Base-by-base conservation (phyloP, 2,113 vertebrate genomes). In the Tyrannus savana region DNA sequence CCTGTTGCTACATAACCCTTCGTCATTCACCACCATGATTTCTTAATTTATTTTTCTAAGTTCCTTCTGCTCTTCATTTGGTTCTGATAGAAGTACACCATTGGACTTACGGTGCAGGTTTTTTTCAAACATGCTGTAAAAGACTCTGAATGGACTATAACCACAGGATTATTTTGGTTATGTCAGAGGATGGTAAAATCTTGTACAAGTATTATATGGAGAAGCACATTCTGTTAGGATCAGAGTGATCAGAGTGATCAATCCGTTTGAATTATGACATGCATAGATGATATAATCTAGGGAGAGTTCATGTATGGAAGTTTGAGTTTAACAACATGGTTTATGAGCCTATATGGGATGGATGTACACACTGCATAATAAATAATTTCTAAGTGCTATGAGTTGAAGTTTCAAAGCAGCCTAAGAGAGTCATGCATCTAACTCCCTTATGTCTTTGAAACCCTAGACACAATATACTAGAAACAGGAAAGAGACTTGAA, bases 391-490 rank as follows among this genome's bases (percentile, higher is more conserved):
- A 73, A 87, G n/a, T 60, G 44, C 41, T 83, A 42, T 0, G 2
- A 88, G 31, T 18, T 93, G 80, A 72, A 74, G 77, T 87, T 93
- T 92, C 76, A 72, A 92, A 96, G 73, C 88, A 89, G 64, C 49
- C 85, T 93, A 82, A 93, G n/a, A 89, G 82, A 95, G 80, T 87
- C 80, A 84, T 81, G 83, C 37, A 78, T 93, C 82, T 90, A 68
- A 87, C 47, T 96, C 85, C 83, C 72, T 78, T 49, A 94, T 6
- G 80, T 28, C 72, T 96, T 82, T 93, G 80, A 92, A 94, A 81
- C 58, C 33, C 49, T 41, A 92, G 47, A 88, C 47, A 92, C 17
- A 35, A 63, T 84, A 78, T 62, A 64, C 44, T 53, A 88, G 85
- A 94, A 94, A 81, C 33, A 92, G 44, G 56, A 92, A 95, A 81